Evolutionary conservation across 2,113 vertebrate species (phyloP).

Genomic region (Psettodes erumei): DNA sequence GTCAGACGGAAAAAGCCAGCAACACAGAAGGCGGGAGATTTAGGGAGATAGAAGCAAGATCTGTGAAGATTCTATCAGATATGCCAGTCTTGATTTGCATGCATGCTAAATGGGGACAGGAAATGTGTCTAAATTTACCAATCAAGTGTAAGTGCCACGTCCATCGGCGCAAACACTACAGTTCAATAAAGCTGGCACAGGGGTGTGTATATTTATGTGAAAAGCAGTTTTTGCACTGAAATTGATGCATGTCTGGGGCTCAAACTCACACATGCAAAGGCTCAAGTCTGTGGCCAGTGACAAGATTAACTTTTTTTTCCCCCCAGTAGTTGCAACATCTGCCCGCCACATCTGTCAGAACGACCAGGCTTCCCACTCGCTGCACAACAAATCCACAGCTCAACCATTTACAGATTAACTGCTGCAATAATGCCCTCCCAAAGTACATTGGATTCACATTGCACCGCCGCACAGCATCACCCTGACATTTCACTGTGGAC

Average conservation of each 20-base stretch:
- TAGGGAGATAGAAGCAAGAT: constrained; percentile 36
- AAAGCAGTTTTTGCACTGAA: constrained; percentile 6
- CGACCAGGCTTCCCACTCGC: constrained; percentile 60
- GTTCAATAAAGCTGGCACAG: not conserved
- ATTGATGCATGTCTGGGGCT: constrained; percentile 13
- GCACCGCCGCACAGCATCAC: constrained; percentile 17
- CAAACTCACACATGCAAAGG: constrained; percentile 6
- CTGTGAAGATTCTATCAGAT: constrained; percentile 44
- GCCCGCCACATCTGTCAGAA: constrained; percentile 77
- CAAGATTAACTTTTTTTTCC: constrained; percentile 76
- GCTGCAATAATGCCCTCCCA: constrained; percentile 62
- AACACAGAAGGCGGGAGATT: constrained; percentile 48
- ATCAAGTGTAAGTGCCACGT: constrained; percentile 11
- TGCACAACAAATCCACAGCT: constrained; percentile 72
- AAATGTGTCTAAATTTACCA: constrained; percentile 28
- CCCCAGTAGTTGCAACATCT: constrained; percentile 76
- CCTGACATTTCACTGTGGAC: constrained; percentile 3
- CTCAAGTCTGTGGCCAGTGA: constrained; percentile 48
- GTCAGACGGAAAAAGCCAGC: constrained; percentile 58
- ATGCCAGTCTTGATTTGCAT: constrained; percentile 35
- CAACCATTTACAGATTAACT: constrained; percentile 80
- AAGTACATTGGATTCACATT: constrained; percentile 55
- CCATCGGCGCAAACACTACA: constrained; percentile 2
- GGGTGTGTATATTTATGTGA: not conserved
- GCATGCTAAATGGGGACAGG: constrained; percentile 15